Base-by-base conservation (phyloP, 2,113 vertebrate genomes). In the Neotoma lepida region DNA sequence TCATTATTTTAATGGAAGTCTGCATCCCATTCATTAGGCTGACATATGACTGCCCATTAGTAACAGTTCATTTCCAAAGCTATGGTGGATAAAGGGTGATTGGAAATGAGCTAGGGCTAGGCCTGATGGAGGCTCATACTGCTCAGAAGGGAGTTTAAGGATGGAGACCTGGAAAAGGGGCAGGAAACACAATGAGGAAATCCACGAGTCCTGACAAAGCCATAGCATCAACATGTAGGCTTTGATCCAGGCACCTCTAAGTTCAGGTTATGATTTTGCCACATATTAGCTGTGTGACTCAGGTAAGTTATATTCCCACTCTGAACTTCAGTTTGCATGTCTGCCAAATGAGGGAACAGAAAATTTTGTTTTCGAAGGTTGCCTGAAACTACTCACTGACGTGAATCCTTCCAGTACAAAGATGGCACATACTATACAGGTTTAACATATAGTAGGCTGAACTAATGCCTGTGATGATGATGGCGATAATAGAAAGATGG, bases 11-110 rank as follows among this genome's bases (percentile, higher is more conserved):
- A 98, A 98, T 98, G 95, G 96, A 94, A 98, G 95, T 96, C 97
- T 98, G 97, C 92, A 92, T 98, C 97, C 96, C 97, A 98, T 98
- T 98, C 98, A 97, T 98, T 98, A 98, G 97, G 97, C 97, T 98
- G 98, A 98, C 98, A 97, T 98, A 98, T 95, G 97, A 98, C 95
- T 97, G 46, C 91, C 96, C 98, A 97, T 98, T 98, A 98, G 98
- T 97, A 98, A 98, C 98, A 98, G 97, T 97, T 98, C 89, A 2
- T 98, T 98, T 98, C 97, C 97, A 98, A 97, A 97, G 98, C 97
- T 96, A 86, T 96, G 95, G 97, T 96, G 97, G 97, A 95, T 97
- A 98, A 98, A 98, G 96, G 92, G 97, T 98, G 98, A 98, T 98
- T 98, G 98, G 98, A 97, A 98, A 98, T 98, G 98, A 98, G 98